Evolutionary conservation across 2,797 vertebrate genomes (phyloP), one percentile per base, ranked within the genome.

Genomic region (Botia kubotai): DNA sequence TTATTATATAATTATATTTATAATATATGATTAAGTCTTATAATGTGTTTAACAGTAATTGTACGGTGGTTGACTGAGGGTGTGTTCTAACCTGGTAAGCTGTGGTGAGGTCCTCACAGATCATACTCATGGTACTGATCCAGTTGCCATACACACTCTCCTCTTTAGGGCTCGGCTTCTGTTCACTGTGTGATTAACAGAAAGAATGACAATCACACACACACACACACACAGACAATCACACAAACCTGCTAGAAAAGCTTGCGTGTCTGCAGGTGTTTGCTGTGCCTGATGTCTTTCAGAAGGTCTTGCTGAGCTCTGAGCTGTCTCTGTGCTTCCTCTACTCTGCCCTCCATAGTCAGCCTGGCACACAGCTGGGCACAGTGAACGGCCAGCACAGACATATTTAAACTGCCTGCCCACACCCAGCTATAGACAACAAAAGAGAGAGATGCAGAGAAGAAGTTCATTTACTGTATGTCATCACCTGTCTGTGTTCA

Each of bases 61-160:
- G 4, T 33, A 33, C 33, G 4, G 33, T 33, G 33, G 1, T 33
- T 33, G 33, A 33, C 33, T 66, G 21, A 68, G 63, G 29, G 13
- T 81, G 65, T 39, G 16, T 39, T 77, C 76, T 83, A 29, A 93
- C 90, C 86, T 85, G 73, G 6, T 87, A 86, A 21, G 88, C 89
- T 0, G 85, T 57, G n/a, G 77, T 84, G 55, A 94, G 89, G 82
- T 93, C 89, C 0, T 90, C 87, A 87, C 92, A 94, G 84, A 94
- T 92, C 57, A 88, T 84, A 1, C 88, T 90, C 91, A 94, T 93
- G 66, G 93, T 90, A 23, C 90, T 87, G 86, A 94, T 91, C 93
- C 93, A 94, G 86, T 94, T 95, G 46, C 93, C 89, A 60, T 95
- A 94, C 84, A 94, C 85, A 6, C 85, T 89, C 48, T 95, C 93